Percentiles rank a stretch among this genome's conserved stretches.
phyloP scores from a whole-genome alignment of 2,888 invertebrate genomes.

The Hybos culiciformis region DNA sequence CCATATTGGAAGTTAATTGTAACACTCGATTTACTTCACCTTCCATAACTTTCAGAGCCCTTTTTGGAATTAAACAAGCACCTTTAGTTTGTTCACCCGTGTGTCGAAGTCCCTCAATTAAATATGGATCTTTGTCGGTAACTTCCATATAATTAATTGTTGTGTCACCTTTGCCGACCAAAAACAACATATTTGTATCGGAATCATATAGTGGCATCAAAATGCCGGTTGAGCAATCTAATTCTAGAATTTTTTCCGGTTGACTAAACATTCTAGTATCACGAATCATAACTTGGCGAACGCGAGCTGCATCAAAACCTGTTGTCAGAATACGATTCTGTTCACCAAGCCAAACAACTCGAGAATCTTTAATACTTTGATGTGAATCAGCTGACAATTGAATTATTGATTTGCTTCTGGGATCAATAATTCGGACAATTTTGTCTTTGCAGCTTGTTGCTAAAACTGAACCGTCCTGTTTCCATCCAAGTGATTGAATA shows the following conservation, averaged over 20 bases:
- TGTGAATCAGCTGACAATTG: conserved; percentile 59
- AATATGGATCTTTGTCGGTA: conserved; percentile 72
- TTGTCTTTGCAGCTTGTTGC: conserved; percentile 89
- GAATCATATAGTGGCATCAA: conserved; percentile 85
- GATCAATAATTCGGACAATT: conserved; percentile 73
- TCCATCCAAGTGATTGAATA: conserved; percentile 84
- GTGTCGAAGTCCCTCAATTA: conserved; percentile 78
- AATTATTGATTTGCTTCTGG: conserved; percentile 48
- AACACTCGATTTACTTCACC: conserved; percentile 88
- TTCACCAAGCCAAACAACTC: conserved; percentile 83
- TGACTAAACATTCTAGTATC: conserved; percentile 69
- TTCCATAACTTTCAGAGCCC: conserved; percentile 89
- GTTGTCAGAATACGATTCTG: conserved; percentile 73
- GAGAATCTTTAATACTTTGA: conserved; percentile 81
- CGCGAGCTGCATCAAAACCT: conserved; percentile 75
- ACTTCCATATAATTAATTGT: conserved; percentile 84
- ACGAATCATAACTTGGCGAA: conserved; percentile 77
- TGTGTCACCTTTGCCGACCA: conserved; percentile 90
- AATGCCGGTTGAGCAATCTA: conserved; percentile 80
- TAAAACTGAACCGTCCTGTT: conserved; percentile 60
- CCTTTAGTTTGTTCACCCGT: conserved; percentile 93
- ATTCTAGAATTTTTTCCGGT: conserved; percentile 62
- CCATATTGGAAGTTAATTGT: conserved; percentile 70
- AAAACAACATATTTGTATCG: conserved; percentile 89
- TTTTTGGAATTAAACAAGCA: conserved; percentile 81